Percentiles rank a stretch among this genome's conserved stretches.
These are phyloP conservation scores for Synergus japonicus DNA, from an alignment of 2,888 invertebrate species.

Conservation along the genomic window DNA sequence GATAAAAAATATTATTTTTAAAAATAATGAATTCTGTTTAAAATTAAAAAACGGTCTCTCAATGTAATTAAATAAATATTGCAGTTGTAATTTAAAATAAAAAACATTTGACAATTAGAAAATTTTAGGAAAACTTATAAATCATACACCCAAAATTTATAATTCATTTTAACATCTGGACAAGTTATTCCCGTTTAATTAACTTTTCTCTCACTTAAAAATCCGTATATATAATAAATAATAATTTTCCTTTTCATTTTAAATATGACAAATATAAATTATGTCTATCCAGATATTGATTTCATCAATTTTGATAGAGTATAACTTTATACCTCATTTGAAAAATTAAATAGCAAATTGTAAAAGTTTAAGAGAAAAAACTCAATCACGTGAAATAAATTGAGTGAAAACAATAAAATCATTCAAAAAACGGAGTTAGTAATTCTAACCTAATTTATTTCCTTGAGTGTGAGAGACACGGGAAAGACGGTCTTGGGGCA, in stretches of 20 bases:
- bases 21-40: not conserved
- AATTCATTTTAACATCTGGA: not conserved
- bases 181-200: not conserved
- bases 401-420: not conserved
- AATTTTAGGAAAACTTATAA: not conserved
- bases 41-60: not conserved
- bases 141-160: too few species aligned
- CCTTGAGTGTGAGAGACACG: not conserved
- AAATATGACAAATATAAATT: not conserved
- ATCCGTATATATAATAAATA: too few species aligned
- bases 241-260: not conserved
- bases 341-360: not conserved
- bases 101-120: not conserved
- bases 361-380: not conserved
- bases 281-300: not conserved
- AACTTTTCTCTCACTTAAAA: not conserved
- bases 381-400: not conserved
- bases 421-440: not conserved
- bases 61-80: not conserved
- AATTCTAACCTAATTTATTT: constrained; percentile 10
- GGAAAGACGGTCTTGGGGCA: not conserved
- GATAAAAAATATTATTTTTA: not conserved
- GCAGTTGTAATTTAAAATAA: not conserved
- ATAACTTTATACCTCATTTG: not conserved
- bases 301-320: not conserved